Conservation (phyloP, 1,140 invertebrate genomes). For the Drosophila miranda region DNA sequence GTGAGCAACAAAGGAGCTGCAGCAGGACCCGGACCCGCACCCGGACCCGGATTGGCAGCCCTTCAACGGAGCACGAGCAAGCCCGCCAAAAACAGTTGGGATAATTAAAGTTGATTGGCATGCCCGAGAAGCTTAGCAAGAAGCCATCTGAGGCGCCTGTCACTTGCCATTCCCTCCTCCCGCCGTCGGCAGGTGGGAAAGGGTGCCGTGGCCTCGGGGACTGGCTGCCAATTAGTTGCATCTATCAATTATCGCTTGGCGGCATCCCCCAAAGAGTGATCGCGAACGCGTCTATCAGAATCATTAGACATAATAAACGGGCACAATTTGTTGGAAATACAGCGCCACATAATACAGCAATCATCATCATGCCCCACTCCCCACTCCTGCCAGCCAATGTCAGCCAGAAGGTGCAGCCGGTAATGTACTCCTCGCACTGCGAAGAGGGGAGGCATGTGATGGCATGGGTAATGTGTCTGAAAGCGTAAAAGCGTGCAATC, state of each 20-base stretch:
- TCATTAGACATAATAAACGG: constrained; percentile 68
- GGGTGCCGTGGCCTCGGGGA: background rate
- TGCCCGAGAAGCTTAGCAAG: constrained; percentile 19
- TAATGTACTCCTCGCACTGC: constrained; percentile 19
- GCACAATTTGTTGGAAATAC: constrained; percentile 72
- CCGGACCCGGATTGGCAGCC: constrained; percentile 40
- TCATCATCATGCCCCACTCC: constrained; percentile 38
- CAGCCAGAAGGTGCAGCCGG: constrained; percentile 62
- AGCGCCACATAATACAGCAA: constrained; percentile 72
- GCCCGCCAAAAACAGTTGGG: constrained; percentile 41
- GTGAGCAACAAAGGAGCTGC: constrained; percentile 54
- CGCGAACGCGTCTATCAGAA: constrained; percentile 28
- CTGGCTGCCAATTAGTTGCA: constrained; percentile 61
- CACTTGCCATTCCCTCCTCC: constrained; percentile 8
- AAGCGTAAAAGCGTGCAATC: constrained; percentile 82
- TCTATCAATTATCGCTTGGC: constrained; percentile 54
- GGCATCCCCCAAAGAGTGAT: background rate
- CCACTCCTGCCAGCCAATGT: constrained; percentile 1
- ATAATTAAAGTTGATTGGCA: constrained; percentile 73
- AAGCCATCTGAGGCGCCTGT: constrained; percentile 20
- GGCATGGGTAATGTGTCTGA: constrained; percentile 78
- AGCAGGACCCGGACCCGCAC: constrained; percentile 20
- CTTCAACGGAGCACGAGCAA: constrained; percentile 15
- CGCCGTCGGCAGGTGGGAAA: background rate
- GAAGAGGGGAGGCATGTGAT: background rate